Evolutionary conservation across 2,113 vertebrate species (phyloP).

Genomic region (Reinhardtius hippoglossoides): DNA sequence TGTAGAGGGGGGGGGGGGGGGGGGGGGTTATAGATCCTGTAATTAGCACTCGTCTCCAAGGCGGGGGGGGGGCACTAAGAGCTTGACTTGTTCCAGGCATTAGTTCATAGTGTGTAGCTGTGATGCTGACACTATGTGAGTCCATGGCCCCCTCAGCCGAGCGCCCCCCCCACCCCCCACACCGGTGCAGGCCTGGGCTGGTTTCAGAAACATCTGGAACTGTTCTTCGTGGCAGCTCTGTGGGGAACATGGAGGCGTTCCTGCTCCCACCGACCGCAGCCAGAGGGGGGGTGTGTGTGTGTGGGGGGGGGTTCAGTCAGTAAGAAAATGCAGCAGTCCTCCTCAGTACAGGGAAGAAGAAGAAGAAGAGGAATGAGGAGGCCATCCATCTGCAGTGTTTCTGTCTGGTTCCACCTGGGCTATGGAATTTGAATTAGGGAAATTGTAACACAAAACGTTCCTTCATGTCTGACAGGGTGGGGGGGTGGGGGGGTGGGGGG

Average conservation of each 20-base stretch:
- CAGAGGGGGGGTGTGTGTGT: background rate
- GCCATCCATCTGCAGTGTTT: background rate
- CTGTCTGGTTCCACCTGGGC: constrained; percentile 31
- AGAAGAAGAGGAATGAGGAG: background rate
- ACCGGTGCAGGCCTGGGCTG: constrained; percentile 17
- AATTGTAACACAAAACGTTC: constrained; percentile 13
- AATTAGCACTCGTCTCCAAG: constrained; percentile 44
- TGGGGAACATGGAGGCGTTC: constrained; percentile 38
- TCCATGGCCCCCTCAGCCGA: too few relatives aligned
- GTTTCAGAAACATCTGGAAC: constrained; percentile 72
- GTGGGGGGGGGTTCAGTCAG: background rate
- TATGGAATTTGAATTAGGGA: constrained; percentile 18
- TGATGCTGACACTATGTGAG: too few relatives aligned
- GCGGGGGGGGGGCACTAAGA: background rate
- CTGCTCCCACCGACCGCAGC: constrained; percentile 1
- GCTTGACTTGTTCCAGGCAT: background rate
- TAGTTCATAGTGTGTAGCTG: background rate
- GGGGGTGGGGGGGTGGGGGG: too few relatives aligned
- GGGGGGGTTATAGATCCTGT: constrained; percentile 29
- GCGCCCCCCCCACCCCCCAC: background rate
- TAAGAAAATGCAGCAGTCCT: background rate
- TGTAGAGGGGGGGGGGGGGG: background rate
- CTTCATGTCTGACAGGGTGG: constrained; percentile 1
- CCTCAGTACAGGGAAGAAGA: background rate
- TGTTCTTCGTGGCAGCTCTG: constrained; percentile 46